Conservation (phyloP, 2,888 invertebrate species). For the Rhyacophila evoluta region DNA sequence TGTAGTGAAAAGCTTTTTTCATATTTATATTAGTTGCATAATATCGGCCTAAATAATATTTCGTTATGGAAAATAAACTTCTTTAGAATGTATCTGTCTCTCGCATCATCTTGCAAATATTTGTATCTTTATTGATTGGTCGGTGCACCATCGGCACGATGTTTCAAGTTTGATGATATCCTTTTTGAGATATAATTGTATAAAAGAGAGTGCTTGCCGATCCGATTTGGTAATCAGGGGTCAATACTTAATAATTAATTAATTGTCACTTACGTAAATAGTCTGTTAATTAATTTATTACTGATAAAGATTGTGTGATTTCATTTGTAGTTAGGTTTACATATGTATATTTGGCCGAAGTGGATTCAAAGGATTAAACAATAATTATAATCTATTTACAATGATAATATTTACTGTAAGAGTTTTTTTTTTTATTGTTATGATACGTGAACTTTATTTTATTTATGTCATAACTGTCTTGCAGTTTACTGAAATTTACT, state of each 20-base stretch:
- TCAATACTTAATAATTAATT: constrained; percentile 15
- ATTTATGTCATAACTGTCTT: neutral
- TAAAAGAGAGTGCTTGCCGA: neutral
- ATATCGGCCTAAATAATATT: too few relatives aligned
- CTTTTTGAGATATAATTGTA: neutral
- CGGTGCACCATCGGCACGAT: neutral
- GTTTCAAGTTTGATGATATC: neutral
- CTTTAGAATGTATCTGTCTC: too few relatives aligned
- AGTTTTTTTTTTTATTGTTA: neutral
- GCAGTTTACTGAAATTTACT: neutral
- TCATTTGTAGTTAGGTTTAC: neutral
- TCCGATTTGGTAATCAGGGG: neutral
- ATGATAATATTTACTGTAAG: neutral
- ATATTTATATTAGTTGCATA: too few relatives aligned
- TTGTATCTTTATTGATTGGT: neutral
- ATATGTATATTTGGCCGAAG: neutral
- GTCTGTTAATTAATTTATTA: constrained; percentile 22
- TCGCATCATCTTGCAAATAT: too few relatives aligned
- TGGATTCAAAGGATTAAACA: neutral
- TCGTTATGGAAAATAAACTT: too few relatives aligned
- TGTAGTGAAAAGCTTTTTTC: too few relatives aligned
- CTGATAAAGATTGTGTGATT: constrained; percentile 10
- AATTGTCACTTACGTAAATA: constrained; percentile 18
- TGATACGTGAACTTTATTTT: neutral
- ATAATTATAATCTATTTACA: neutral